A percentile compares a stretch with the other conserved stretches of the same genome.
Evolutionary conservation across 2,888 invertebrate genomes (phyloP).

Genomic region (Liopterus haemorrhoidalis): DNA sequence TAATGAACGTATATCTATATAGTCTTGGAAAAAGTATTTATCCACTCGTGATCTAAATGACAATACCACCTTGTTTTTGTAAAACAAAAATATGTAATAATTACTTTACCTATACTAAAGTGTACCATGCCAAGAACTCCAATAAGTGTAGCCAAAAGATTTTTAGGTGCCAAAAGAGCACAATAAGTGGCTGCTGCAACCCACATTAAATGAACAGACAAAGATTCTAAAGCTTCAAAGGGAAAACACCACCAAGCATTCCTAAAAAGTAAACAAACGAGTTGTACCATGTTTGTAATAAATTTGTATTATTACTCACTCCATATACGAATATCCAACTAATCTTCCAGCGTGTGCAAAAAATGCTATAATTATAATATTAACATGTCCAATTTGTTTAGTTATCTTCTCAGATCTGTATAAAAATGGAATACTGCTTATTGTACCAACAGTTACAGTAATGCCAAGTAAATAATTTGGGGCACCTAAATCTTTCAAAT

Average conservation of each 20-base stretch:
- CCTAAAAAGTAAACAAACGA: conserved; percentile 48
- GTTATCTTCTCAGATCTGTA: conserved; percentile 80
- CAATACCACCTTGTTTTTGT: too few species aligned
- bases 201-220: conserved; percentile 85
- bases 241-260: conserved; percentile 87
- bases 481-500: conserved; percentile 75
- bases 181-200: conserved; percentile 86
- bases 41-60: too few species aligned
- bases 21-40: too few species aligned
- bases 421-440: conserved; percentile 78
- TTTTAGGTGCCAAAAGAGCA: conserved; percentile 75
- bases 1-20: too few species aligned
- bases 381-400: conserved; percentile 72
- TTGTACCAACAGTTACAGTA: conserved; percentile 77
- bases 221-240: conserved; percentile 79
- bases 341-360: conserved; percentile 76
- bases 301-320: conserved; percentile 62
- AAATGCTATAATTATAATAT: conserved; percentile 77
- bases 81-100: too few species aligned
- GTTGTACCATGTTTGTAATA: neutral
- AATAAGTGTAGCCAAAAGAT: conserved; percentile 75
- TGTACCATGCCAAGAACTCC: conserved; percentile 84
- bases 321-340: conserved; percentile 78
- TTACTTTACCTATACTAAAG: conserved; percentile 68
- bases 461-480: conserved; percentile 76